These are phyloP conservation scores for Crotalus helleri DNA, from an alignment of 2,113 vertebrate genomes.

Conservation along the genomic window DNA sequence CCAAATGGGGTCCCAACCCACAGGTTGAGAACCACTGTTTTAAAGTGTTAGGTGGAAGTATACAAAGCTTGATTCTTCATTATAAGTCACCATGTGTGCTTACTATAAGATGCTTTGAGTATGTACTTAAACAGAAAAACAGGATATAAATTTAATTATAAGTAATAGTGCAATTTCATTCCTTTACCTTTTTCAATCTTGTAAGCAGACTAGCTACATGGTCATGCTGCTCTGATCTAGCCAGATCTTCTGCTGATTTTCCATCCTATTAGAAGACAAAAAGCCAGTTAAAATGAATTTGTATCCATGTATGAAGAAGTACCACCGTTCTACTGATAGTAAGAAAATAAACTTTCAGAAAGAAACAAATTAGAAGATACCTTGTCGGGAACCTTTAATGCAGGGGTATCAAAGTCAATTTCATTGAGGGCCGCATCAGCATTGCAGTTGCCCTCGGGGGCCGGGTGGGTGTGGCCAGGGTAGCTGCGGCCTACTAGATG, in stretches of 20 bases:
- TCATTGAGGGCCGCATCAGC: too few relatives aligned
- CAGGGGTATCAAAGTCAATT: too few relatives aligned
- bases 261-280: slow-evolving; percentile 80
- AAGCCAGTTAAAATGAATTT: slow-evolving; percentile 25
- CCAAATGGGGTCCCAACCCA: too few relatives aligned
- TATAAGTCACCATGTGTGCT: background rate
- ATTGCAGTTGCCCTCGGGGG: too few relatives aligned
- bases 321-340: background rate
- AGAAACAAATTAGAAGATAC: background rate
- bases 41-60: background rate
- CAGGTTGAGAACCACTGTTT: too few relatives aligned
- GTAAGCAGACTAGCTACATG: slow-evolving; percentile 80
- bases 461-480: too few relatives aligned
- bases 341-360: background rate
- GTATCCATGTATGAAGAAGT: background rate
- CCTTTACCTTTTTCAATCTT: slow-evolving; percentile 88
- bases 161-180: background rate
- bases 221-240: slow-evolving; percentile 82
- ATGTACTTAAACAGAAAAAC: background rate
- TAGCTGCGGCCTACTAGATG: too few relatives aligned
- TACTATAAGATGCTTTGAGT: background rate
- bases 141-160: background rate
- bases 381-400: background rate
- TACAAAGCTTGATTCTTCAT: background rate
- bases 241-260: slow-evolving; percentile 91